Evolutionary conservation across 2,888 invertebrate genomes (phyloP).

Genomic region (Luffia ferchaultella): DNA sequence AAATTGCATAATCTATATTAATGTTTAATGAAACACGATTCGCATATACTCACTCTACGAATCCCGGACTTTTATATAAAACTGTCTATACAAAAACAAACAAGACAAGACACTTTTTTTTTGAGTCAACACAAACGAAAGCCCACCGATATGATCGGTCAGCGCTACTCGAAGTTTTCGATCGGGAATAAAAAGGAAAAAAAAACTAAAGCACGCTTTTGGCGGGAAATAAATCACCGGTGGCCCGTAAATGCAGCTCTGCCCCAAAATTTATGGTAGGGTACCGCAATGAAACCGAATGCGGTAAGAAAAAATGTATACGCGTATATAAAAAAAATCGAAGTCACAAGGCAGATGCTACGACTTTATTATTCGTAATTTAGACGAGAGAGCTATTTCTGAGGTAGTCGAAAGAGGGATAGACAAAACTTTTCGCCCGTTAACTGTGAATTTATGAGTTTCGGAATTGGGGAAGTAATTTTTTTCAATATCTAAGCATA

Average conservation of each 20-base stretch:
- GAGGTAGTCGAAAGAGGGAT: too few species aligned
- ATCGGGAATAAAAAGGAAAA: constrained; percentile 21
- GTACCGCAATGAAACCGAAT: constrained; percentile 29
- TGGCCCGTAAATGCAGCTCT: constrained; percentile 43
- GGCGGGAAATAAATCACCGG: constrained; percentile 60
- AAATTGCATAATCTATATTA: too few species aligned
- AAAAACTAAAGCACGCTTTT: constrained; percentile 51
- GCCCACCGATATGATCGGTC: constrained; percentile 57
- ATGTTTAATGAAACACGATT: too few species aligned
- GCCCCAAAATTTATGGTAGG: constrained; percentile 59
- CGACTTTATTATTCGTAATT: constrained; percentile 56
- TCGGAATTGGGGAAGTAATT: too few species aligned
- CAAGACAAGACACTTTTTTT: constrained; percentile 33
- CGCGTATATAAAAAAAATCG: neutral
- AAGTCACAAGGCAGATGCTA: constrained; percentile 46
- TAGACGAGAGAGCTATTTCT: constrained; percentile 18
- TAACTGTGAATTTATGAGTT: too few species aligned
- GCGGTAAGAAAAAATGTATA: constrained; percentile 37
- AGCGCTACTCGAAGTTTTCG: constrained; percentile 58
- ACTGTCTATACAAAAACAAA: constrained; percentile 15
- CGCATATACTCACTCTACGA: too few species aligned
- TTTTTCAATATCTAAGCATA: too few species aligned
- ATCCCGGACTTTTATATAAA: neutral
- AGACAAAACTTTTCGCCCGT: constrained; percentile 58
- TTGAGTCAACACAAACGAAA: constrained; percentile 52